Conservation (phyloP, 2,797 vertebrate genomes). For the Sitta carolinensis region DNA sequence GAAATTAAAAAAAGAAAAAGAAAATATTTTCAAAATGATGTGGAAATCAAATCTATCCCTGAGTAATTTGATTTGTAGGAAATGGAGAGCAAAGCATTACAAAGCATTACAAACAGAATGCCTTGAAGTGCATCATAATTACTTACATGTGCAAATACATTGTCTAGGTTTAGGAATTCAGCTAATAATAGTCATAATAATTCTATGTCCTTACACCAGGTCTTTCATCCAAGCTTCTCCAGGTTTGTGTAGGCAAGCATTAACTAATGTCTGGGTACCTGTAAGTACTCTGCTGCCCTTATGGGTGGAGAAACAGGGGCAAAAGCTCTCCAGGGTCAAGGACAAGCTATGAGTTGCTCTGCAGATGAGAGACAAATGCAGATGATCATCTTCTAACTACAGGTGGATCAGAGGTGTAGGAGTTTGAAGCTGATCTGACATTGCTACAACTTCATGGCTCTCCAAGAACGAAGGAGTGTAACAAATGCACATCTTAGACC, state of each 20-base stretch:
- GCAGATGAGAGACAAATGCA: neutral
- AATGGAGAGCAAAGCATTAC: conserved; percentile 81
- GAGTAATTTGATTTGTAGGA: conserved; percentile 82
- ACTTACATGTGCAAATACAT: conserved; percentile 81
- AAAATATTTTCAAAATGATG: conserved; percentile 83
- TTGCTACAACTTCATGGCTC: neutral
- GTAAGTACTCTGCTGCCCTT: neutral
- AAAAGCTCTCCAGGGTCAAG: neutral
- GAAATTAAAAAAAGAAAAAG: conserved; percentile 81
- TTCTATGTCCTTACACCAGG: conserved; percentile 18
- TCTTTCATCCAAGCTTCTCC: conserved; percentile 15
- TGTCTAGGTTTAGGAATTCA: conserved; percentile 72
- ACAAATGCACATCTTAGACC: neutral
- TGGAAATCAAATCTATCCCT: conserved; percentile 81
- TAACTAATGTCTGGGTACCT: neutral
- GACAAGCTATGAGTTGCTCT: neutral
- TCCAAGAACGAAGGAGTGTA: neutral
- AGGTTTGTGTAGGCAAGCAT: neutral
- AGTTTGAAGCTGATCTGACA: neutral
- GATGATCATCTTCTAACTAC: neutral
- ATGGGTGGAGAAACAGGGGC: neutral
- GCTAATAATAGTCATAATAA: conserved; percentile 68
- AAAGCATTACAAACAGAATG: conserved; percentile 79
- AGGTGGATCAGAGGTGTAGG: neutral
- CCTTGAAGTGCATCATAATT: conserved; percentile 82